Evolutionary conservation across 2,113 vertebrate genomes (phyloP).

Genomic region (Brachypteracias leptosomus): DNA sequence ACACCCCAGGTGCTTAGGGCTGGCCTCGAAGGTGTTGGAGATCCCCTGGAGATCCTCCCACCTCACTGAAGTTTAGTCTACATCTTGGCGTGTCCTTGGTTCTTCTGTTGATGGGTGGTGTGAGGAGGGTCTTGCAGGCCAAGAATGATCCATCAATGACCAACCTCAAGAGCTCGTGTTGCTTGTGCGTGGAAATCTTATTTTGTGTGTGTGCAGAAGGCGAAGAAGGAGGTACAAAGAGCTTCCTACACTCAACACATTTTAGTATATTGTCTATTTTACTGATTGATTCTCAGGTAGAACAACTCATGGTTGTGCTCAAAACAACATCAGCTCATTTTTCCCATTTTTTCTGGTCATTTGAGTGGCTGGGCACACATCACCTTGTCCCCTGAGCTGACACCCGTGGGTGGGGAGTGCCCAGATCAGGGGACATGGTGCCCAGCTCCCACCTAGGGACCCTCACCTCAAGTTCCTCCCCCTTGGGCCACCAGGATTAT

Average conservation of each 20-base stretch:
- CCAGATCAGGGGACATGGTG: rapidly evolving
- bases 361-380: too few relatives aligned
- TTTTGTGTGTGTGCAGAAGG: not conserved
- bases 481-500: not conserved
- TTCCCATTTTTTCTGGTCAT: rapidly evolving
- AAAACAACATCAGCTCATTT: not conserved
- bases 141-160: rapidly evolving
- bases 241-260: rapidly evolving
- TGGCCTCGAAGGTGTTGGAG: not conserved
- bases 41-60: not conserved
- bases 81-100: rapidly evolving
- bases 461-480: not conserved
- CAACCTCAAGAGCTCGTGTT: rapidly evolving
- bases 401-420: rapidly evolving
- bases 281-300: not conserved
- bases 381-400: too few relatives aligned
- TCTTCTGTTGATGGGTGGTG: not conserved
- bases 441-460: rapidly evolving
- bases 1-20: not conserved
- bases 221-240: not conserved
- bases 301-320: not conserved
- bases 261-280: rapidly evolving
- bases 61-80: too few relatives aligned
- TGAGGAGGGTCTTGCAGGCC: not conserved
- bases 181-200: rapidly evolving